Evolutionary conservation across 2,113 vertebrate genomes (phyloP), one percentile per base, ranked within the genome.

Genomic region (Ibidorhyncha struthersii): DNA sequence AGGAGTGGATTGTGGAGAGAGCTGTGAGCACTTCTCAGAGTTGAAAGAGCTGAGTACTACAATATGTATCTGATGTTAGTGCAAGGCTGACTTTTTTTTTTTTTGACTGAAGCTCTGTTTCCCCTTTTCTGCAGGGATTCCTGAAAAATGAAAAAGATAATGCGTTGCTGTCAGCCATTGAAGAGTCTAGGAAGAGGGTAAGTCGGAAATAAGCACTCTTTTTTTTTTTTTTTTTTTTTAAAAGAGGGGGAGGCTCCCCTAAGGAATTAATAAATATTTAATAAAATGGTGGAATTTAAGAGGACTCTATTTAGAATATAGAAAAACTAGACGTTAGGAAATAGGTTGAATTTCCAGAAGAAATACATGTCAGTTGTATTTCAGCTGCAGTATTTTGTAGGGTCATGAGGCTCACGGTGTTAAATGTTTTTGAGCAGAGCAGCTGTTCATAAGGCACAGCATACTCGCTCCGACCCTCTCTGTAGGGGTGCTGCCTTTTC

Each of bases 111-210:
- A 94, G 34, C 26, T 82, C 53, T 59, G 6, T 93, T 88, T 90
- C 49, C 94, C 65, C 36, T 94, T 92, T 95, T 93, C 96, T 96
- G 22, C 97, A 99, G 99, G 99, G 99, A 85, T 99, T 99, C 98
- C 95, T 99, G 93, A 99, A 99, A 97, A 99, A 99, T 96, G 99
- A 99, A 97, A 99, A 99, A 95, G 99, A 99, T 96, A 99, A 99
- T 98, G 99, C 99, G 45, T 97, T 99, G 91, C 98, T 99, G 80
- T 99, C 99, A 23, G 99, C 99, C 96, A 99, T 99, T 63, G 99
- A 99, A 95, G 99, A 99, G 96, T 99, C 99, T 36, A 99, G 99
- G 87, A 99, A 99, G 97, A 99, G 99, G 98, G 99, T 99, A 97
- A 98, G 99, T 98, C 90, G 56, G 62, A 40, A 56, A 30, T 50